Evolutionary conservation across 1,140 invertebrate genomes (phyloP).

Genomic region (Sinella curviseta): DNA sequence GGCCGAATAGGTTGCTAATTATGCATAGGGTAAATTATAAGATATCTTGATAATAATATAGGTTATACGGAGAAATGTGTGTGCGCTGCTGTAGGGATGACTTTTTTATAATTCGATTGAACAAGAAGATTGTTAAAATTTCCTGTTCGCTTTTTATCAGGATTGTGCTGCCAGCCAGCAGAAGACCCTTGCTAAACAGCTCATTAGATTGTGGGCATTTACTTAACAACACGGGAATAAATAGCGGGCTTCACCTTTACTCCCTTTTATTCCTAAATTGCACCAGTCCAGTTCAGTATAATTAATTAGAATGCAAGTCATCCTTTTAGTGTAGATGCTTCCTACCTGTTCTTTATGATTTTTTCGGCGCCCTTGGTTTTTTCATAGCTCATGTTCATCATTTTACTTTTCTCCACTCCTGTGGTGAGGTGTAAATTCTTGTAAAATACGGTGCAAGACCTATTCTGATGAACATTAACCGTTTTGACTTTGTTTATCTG

Average conservation of each 20-base stretch:
- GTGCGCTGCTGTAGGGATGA: not conserved
- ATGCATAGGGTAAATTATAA: too few species aligned
- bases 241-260: not conserved
- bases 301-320: not conserved
- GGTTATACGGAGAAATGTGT: not conserved
- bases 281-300: not conserved
- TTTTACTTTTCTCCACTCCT: too few species aligned
- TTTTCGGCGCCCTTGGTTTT: not conserved
- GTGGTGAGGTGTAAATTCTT: not conserved
- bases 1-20: too few species aligned
- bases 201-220: not conserved
- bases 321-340: not conserved
- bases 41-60: not conserved
- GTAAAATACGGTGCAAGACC: not conserved
- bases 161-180: not conserved
- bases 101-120: not conserved
- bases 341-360: not conserved
- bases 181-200: too few species aligned
- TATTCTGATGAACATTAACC: too few species aligned
- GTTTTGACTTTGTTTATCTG: too few species aligned
- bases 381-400: not conserved
- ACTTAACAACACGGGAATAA: not conserved
- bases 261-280: not conserved
- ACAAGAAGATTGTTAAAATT: not conserved
- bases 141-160: not conserved